phyloP scores from a whole-genome alignment of 2,113 vertebrate species.

The Anolis sagrei region DNA sequence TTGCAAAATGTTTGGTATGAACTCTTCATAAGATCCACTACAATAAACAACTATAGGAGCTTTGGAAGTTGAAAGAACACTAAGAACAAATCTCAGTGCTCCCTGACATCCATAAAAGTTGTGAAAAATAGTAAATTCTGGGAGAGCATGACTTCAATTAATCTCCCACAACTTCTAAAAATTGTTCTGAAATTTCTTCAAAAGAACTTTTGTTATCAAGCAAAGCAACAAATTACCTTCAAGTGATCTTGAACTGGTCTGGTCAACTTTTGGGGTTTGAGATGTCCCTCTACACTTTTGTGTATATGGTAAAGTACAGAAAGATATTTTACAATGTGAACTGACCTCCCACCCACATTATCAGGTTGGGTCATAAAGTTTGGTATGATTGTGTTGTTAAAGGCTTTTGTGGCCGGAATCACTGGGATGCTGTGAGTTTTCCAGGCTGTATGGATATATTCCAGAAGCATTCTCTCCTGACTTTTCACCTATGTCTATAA shows the following conservation, averaged over 20 bases:
- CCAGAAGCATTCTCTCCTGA: too few relatives aligned
- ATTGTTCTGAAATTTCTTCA: background rate
- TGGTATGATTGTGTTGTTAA: background rate
- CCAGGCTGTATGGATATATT: too few relatives aligned
- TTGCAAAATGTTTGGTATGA: background rate
- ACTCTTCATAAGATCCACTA: background rate
- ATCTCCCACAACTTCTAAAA: background rate
- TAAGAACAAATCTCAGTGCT: background rate
- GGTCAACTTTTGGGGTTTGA: background rate
- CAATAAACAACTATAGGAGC: background rate
- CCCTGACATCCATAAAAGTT: background rate
- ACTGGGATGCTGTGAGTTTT: too few relatives aligned
- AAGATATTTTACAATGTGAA: background rate
- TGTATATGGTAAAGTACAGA: background rate
- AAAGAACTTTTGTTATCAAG: background rate
- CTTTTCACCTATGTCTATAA: too few relatives aligned
- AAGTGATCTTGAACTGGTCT: background rate
- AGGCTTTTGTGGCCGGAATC: too few relatives aligned
- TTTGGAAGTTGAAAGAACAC: background rate
- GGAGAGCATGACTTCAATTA: background rate
- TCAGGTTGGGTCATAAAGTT: background rate
- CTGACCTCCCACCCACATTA: background rate
- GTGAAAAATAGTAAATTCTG: background rate
- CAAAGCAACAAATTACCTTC: background rate
- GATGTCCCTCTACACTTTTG: too few relatives aligned